Evolutionary conservation across 2,113 vertebrate species (phyloP).

Genomic region (Thalassoma bifasciatum): DNA sequence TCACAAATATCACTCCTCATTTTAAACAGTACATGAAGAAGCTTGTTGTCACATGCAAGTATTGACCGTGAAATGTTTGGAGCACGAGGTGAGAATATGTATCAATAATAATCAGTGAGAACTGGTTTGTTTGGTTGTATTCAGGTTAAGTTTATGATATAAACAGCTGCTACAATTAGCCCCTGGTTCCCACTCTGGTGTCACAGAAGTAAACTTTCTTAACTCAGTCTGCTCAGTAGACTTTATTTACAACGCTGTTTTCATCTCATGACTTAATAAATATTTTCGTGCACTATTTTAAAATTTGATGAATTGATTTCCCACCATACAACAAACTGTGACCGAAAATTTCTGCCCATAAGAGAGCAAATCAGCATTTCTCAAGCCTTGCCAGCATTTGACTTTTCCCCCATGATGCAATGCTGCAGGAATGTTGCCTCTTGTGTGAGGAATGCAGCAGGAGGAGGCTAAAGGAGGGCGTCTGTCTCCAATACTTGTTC

Average conservation of each 20-base stretch:
- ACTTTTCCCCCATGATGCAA: slow-evolving; percentile 68
- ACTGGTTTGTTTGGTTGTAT: neutral
- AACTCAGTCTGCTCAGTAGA: too few relatives aligned
- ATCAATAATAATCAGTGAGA: neutral
- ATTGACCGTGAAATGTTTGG: neutral
- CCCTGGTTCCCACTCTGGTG: slow-evolving; percentile 8
- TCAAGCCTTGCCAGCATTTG: slow-evolving; percentile 49
- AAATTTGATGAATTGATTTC: slow-evolving; percentile 14
- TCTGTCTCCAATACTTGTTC: slow-evolving; percentile 54
- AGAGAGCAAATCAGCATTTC: slow-evolving; percentile 30
- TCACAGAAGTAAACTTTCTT: neutral
- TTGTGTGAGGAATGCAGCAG: slow-evolving; percentile 70
- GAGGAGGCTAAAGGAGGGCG: slow-evolving; percentile 59
- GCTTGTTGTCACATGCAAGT: too few relatives aligned
- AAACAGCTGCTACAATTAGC: neutral
- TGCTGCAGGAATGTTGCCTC: slow-evolving; percentile 73
- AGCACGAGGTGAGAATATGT: neutral
- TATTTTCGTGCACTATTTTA: neutral
- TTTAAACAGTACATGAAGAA: too few relatives aligned
- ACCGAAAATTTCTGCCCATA: neutral
- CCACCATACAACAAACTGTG: neutral
- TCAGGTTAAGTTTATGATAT: neutral
- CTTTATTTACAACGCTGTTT: too few relatives aligned
- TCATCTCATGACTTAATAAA: too few relatives aligned
- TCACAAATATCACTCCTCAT: too few relatives aligned